Percentiles rank a stretch among this genome's conserved stretches.
phyloP scores from a whole-genome alignment of 2,888 invertebrate genomes.

The Lasioglossum lativentre region DNA sequence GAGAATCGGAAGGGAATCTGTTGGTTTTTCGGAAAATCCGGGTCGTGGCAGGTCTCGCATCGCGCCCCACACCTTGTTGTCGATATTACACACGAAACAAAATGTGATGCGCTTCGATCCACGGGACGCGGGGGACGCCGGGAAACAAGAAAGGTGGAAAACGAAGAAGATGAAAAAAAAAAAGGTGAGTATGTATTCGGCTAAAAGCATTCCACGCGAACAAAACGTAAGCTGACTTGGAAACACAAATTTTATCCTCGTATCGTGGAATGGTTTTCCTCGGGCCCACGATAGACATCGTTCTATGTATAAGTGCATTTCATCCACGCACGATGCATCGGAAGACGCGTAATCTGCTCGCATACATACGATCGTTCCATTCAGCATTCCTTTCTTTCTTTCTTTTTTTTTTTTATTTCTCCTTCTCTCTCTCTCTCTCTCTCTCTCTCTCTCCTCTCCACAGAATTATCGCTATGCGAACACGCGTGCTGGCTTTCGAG shows the following conservation, averaged over 20 bases:
- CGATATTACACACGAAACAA: conserved; percentile 47
- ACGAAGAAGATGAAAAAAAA: conserved; percentile 16
- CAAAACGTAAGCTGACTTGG: conserved; percentile 53
- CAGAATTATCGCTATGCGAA: conserved; percentile 21
- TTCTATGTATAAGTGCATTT: conserved; percentile 15
- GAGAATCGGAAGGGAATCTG: conserved; percentile 17
- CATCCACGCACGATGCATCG: conserved; percentile 16
- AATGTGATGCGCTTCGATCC: conserved; percentile 48
- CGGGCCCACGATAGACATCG: conserved; percentile 14
- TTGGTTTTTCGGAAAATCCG: conserved; percentile 38
- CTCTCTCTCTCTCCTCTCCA: conserved; percentile 18
- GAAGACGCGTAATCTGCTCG: conserved; percentile 16
- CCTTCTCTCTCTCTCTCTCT: too few relatives aligned
- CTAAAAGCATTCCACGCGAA: conserved; percentile 49
- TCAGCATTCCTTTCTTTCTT: background rate
- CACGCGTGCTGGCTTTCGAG: background rate
- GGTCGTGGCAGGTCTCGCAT: conserved; percentile 7
- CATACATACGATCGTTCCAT: conserved; percentile 10
- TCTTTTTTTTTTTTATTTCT: background rate
- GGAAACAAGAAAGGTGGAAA: background rate
- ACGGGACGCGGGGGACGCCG: background rate
- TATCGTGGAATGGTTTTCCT: conserved; percentile 36
- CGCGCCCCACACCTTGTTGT: conserved; percentile 33
- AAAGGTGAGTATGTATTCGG: conserved; percentile 37
- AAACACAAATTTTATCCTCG: conserved; percentile 29